Conservation (phyloP, 2,797 vertebrate species). For the Capromys pilorides region DNA sequence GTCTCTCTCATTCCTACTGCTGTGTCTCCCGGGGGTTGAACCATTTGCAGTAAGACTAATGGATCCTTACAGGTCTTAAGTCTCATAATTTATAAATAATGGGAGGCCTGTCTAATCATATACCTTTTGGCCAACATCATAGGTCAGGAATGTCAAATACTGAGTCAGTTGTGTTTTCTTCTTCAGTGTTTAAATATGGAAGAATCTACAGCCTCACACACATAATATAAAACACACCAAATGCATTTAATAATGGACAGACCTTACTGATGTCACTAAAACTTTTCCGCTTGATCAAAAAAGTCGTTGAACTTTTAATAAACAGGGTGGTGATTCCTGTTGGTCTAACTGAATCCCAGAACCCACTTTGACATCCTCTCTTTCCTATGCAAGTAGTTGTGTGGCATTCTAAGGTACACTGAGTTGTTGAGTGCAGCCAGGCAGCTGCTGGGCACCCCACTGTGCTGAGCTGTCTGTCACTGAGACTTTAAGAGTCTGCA, state of each 20-base stretch:
- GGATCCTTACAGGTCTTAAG: neutral
- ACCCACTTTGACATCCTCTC: neutral
- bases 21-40: no score
- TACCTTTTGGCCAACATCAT: neutral
- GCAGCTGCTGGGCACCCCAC: neutral
- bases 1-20: no score
- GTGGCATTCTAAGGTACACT: neutral
- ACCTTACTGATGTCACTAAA: constrained; percentile 54
- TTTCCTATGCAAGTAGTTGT: neutral
- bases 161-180: constrained; percentile 30
- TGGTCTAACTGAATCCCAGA: neutral
- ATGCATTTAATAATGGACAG: constrained; percentile 49
- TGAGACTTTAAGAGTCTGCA: constrained; percentile 12
- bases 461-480: neutral
- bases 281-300: constrained; percentile 62
- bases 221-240: constrained; percentile 58
- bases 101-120: neutral
- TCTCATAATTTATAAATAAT: neutral
- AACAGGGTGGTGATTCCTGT: neutral
- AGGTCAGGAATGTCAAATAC: neutral
- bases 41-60: no score
- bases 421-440: neutral
- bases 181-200: constrained; percentile 38
- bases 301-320: constrained; percentile 41
- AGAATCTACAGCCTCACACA: constrained; percentile 32